Evolutionary conservation across 2,113 vertebrate species (phyloP).

Genomic region (Hyla sarda): DNA sequence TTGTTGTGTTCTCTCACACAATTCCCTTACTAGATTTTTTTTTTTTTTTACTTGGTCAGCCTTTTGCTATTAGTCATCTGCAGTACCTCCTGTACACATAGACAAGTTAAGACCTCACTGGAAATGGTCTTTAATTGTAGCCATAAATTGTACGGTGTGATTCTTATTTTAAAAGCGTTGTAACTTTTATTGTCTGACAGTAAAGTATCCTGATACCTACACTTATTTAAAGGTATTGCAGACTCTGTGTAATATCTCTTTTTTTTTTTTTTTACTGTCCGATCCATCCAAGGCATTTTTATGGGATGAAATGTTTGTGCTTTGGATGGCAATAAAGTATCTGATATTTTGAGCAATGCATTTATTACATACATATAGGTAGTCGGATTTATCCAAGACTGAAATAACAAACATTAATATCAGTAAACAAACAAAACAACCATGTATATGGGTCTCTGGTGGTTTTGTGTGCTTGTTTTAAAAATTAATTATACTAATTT

Average conservation of each 20-base stretch:
- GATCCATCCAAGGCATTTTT: conserved; percentile 29
- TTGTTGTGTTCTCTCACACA: neutral
- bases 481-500: neutral
- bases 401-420: neutral
- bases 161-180: conserved; percentile 43
- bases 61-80: conserved; percentile 12
- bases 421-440: neutral
- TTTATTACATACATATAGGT: neutral
- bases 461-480: neutral
- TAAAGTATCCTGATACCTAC: conserved; percentile 47
- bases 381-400: neutral
- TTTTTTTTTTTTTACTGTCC: conserved; percentile 22
- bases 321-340: conserved; percentile 28
- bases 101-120: conserved; percentile 40
- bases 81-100: conserved; percentile 30
- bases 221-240: conserved; percentile 50
- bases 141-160: conserved; percentile 18
- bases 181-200: conserved; percentile 39
- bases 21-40: neutral
- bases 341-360: neutral
- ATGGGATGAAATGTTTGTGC: conserved; percentile 29
- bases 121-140: conserved; percentile 44
- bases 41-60: neutral
- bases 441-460: neutral
- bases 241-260: neutral